Evolutionary conservation across 1,140 invertebrate genomes (phyloP), one percentile per base, ranked within the genome.

Genomic region (Stenopsyche tienmushanensis): DNA sequence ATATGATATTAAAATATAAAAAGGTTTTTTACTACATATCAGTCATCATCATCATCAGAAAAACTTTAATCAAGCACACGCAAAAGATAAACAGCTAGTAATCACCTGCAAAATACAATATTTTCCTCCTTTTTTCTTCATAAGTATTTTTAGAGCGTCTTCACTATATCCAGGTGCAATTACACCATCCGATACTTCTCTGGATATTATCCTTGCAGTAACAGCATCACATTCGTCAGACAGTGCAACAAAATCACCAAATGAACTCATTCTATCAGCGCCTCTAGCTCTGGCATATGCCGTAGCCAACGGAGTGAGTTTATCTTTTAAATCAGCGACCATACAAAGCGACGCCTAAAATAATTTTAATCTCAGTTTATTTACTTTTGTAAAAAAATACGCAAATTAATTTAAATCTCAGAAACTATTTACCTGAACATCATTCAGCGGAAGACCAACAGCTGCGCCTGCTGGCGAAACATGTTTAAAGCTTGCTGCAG

Each of bases 241-340:
- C 0, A 99, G 75, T 9, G 96, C 94, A 39, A 99, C 86, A 77
- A 99, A 99, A 80, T 99, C 97, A 0, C 97, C 97, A 80, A 98
- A 99, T 9, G 96, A 98, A 3, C 95, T 98, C 97, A 99, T 99
- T 57, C 97, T 85, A 78, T 99, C 97, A 15, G 97, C 96, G 29
- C 97, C 96, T 78, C 97, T 84, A 0, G 97, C 97, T 65, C 96
- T 82, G 0, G 96, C 96, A 81, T 99, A 99, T 1, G 97, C 97
- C 9, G 84, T 86, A 0, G 97, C 95, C n/a, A 98, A 71, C 0
- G 94, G 95, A 3, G 92, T 90, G 47, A 98, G 78, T 53, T 85
- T 78, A 20, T 86, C 78, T 0, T 80, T 74, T 20, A 98, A 72
- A 78, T 98, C 96, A 64, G 93, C 87, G 1, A 99, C 96, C 89